Base-by-base conservation (phyloP, 2,797 vertebrate species). In the Sebastes matsubarae region DNA sequence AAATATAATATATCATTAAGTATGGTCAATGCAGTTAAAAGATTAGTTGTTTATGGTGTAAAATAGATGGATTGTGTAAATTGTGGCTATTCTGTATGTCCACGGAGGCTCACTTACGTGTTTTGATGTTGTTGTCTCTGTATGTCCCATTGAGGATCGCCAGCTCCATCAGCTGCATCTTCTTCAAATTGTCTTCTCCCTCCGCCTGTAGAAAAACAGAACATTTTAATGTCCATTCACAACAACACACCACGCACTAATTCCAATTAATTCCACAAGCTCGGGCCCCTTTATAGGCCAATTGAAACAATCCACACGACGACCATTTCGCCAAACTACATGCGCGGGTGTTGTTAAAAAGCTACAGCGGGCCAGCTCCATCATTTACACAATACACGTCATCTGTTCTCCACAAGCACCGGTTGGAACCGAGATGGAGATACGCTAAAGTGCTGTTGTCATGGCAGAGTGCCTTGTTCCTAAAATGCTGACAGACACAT, bases 81-180 rank as follows among this genome's bases (percentile, higher is more conserved):
- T 22, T 25, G 13, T 29, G 13, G 29, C 5, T 27, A 4, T 66
- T 18, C 30, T 59, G 25, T 29, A 29, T 18, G 46, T 68, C 58
- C 11, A 9, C 46, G 20, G 70, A 25, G 25, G 88, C 22, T 80
- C 66, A 80, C 96, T 96, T 95, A 97, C 96, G 93, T 77, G 96
- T 82, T 95, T 96, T 97, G 88, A 96, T 36, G 86, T 97, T 97
- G 91, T 96, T 96, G 93, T 97, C 96, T 96, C 96, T 95, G 90
- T 97, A 97, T 16, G 96, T 97, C 84, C 96, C 96, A 38, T 97
- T 97, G 50, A 97, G 94, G 76, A 97, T 97, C 9, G 96, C 96
- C 6, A 97, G 90, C 86, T 97, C 96, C 96, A 97, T 97, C 85
- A 97, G 93, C 89, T 97, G 96, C 95, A 97, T 96, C 93, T 97